These are phyloP conservation scores for Myotis davidii DNA, from an alignment of 2,113 vertebrate genomes.

Conservation along the genomic window DNA sequence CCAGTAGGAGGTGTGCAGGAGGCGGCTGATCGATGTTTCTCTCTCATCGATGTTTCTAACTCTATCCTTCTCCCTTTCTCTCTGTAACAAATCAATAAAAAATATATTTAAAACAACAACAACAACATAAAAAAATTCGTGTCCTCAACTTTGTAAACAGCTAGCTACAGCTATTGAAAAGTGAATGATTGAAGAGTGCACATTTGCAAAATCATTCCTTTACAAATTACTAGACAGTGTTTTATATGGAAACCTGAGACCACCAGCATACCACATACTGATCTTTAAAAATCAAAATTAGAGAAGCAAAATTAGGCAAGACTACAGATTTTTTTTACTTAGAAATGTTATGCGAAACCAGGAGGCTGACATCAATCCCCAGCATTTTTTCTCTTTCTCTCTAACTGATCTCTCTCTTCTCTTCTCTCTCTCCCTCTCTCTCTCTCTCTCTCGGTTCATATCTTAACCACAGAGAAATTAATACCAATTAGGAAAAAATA, in stretches of 20 bases:
- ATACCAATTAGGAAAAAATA: background rate
- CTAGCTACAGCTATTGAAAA: background rate
- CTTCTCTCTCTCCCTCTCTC: background rate
- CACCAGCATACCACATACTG: background rate
- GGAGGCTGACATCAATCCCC: too few species aligned
- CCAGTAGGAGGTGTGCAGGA: too few species aligned
- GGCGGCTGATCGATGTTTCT: too few species aligned
- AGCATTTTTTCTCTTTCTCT: too few species aligned
- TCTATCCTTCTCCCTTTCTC: too few species aligned
- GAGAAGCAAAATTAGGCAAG: conserved; percentile 17
- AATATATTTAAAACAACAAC: background rate
- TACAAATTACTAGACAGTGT: background rate
- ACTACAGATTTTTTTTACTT: background rate
- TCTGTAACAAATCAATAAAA: too few species aligned
- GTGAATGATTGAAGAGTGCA: background rate
- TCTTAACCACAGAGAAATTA: background rate
- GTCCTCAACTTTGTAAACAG: background rate
- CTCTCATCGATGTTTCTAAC: too few species aligned
- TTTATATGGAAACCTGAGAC: too few species aligned
- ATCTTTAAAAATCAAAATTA: conserved; percentile 50
- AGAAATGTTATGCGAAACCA: conserved; percentile 39
- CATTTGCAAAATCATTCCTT: background rate
- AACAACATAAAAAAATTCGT: background rate
- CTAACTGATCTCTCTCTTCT: background rate
- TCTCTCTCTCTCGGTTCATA: background rate